Evolutionary conservation across 92 coral and sea anemone genomes (phyloP).

Genomic region (Siderastrea radians): DNA sequence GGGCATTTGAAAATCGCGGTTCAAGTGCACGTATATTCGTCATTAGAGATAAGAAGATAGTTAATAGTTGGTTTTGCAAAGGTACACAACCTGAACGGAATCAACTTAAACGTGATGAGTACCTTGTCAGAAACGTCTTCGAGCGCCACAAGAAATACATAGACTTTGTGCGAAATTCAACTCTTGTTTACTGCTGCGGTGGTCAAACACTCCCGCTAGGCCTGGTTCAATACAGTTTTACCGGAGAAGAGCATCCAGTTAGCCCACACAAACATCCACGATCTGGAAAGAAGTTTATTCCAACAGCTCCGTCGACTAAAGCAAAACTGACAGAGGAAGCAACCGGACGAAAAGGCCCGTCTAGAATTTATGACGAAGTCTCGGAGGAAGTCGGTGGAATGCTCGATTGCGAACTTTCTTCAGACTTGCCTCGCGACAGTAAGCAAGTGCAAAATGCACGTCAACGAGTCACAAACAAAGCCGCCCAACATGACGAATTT

Average conservation of each 20-base stretch:
- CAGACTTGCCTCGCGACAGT: conserved; percentile 54
- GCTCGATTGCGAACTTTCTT: conserved; percentile 21
- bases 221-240: conserved; percentile 37
- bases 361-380: conserved; percentile 57
- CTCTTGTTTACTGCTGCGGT: conserved; percentile 20
- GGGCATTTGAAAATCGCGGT: conserved; percentile 36
- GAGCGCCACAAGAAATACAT: conserved; percentile 54
- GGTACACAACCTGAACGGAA: conserved; percentile 20
- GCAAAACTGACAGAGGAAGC: conserved; percentile 27
- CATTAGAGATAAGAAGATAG: conserved; percentile 17
- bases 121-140: conserved; percentile 35
- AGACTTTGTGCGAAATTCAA: conserved; percentile 43
- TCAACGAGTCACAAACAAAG: conserved; percentile 18
- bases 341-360: conserved; percentile 41
- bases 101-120: conserved; percentile 9
- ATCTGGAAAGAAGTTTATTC: conserved; percentile 34
- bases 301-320: conserved; percentile 46
- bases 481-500: conserved; percentile 18
- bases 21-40: conserved; percentile 29
- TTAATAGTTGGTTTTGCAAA: conserved; percentile 17
- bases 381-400: conserved; percentile 54
- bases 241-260: conserved; percentile 54
- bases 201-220: conserved; percentile 46
- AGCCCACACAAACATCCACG: conserved; percentile 66
- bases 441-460: conserved; percentile 56